Evolutionary conservation across 2,113 vertebrate genomes (phyloP).

Genomic region (Ceuthmochares aereus): DNA sequence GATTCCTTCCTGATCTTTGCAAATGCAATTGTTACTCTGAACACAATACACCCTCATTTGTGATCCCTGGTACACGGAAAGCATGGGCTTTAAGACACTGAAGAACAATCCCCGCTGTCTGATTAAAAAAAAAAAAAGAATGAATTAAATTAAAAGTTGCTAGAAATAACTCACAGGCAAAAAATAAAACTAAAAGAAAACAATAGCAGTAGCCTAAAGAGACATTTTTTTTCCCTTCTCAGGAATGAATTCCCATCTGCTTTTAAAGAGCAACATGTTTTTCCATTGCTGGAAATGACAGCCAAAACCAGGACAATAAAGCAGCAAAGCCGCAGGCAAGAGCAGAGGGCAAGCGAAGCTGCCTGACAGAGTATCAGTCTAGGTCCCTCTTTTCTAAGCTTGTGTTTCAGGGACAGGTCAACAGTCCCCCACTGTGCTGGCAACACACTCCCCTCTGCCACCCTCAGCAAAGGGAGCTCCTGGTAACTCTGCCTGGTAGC

Average conservation of each 20-base stretch:
- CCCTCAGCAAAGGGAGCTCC: neutral
- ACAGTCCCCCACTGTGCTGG: neutral
- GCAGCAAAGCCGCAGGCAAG: constrained; percentile 6
- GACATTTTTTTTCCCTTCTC: constrained; percentile 59
- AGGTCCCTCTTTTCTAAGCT: neutral
- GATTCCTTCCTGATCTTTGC: neutral
- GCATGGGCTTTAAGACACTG: neutral
- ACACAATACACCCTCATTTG: neutral
- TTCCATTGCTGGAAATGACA: constrained; percentile 51
- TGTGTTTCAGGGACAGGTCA: neutral
- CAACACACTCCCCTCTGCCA: neutral
- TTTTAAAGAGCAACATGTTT: constrained; percentile 72
- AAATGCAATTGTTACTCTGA: neutral
- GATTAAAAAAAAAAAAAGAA: neutral
- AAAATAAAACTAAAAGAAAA: constrained; percentile 72
- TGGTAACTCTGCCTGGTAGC: neutral
- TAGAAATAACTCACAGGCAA: constrained; percentile 70
- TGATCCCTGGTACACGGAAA: neutral
- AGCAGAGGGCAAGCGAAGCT: constrained; percentile 1
- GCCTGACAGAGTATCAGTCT: neutral
- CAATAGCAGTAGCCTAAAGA: constrained; percentile 66
- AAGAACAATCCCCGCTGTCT: neutral
- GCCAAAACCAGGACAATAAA: constrained; percentile 57
- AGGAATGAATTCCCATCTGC: constrained; percentile 68
- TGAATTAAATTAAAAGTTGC: constrained; percentile 35